phyloP scores from a whole-genome alignment of 2,113 vertebrate species.

The Megaceryle maxima region DNA sequence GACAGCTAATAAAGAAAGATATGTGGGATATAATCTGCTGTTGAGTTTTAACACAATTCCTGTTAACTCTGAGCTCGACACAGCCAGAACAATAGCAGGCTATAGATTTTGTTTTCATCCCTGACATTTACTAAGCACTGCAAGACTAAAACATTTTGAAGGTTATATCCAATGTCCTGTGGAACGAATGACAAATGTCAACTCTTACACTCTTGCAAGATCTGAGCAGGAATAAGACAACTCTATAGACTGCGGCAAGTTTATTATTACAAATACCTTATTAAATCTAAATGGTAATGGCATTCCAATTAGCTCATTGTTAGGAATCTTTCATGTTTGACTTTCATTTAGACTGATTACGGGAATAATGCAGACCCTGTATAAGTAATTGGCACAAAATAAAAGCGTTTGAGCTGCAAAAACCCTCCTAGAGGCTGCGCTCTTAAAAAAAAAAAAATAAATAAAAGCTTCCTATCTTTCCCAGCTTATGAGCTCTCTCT shows the following conservation, averaged over 20 bases:
- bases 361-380: conserved; percentile 69
- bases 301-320: conserved; percentile 73
- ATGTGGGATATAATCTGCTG: conserved; percentile 39
- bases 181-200: conserved; percentile 55
- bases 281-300: conserved; percentile 71
- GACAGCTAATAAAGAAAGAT: conserved; percentile 42
- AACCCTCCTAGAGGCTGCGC: conserved; percentile 64
- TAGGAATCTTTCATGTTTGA: conserved; percentile 73
- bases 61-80: conserved; percentile 41
- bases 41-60: conserved; percentile 44
- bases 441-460: conserved; percentile 46
- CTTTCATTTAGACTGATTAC: conserved; percentile 73
- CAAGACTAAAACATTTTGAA: conserved; percentile 57
- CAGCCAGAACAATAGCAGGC: conserved; percentile 28
- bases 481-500: conserved; percentile 65
- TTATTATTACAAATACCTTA: conserved; percentile 73
- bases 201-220: conserved; percentile 42
- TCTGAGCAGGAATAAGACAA: conserved; percentile 61
- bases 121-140: conserved; percentile 13
- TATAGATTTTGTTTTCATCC: conserved; percentile 31
- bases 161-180: conserved; percentile 31
- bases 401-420: conserved; percentile 66
- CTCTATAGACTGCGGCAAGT: conserved; percentile 58
- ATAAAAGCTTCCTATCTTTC: conserved; percentile 74
- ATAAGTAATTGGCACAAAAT: conserved; percentile 73